Percentiles rank a stretch among this genome's conserved stretches.
Evolutionary conservation across 2,888 invertebrate species (phyloP).

Genomic region (Dinocampus coccinellae): DNA sequence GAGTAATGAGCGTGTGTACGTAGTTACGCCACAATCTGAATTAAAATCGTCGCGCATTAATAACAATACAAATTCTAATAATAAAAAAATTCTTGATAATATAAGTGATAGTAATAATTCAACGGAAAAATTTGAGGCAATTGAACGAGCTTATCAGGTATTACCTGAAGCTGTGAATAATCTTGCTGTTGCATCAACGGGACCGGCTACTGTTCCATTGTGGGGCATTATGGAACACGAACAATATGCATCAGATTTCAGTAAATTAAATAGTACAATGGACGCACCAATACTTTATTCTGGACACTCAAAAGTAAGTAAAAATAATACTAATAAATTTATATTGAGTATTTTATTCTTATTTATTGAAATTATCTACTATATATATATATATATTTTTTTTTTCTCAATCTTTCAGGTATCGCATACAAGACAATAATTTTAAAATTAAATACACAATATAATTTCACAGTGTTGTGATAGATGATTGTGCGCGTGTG

Average conservation of each 20-base stretch:
- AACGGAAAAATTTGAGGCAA: slow-evolving; percentile 50
- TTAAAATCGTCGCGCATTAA: slow-evolving; percentile 29
- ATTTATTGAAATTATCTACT: not conserved
- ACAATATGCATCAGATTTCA: slow-evolving; percentile 50
- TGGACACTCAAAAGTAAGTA: slow-evolving; percentile 77
- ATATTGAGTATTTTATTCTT: not conserved
- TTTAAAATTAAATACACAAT: slow-evolving; percentile 1
- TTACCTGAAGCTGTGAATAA: slow-evolving; percentile 66
- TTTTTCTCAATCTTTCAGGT: slow-evolving; percentile 46
- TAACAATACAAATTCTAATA: slow-evolving; percentile 50
- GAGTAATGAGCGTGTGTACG: slow-evolving; percentile 85
- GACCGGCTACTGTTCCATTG: slow-evolving; percentile 59
- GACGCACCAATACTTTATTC: slow-evolving; percentile 65
- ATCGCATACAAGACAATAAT: slow-evolving; percentile 53
- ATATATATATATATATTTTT: slow-evolving; percentile 13
- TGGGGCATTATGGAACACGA: slow-evolving; percentile 68
- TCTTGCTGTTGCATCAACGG: slow-evolving; percentile 62
- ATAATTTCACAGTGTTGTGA: slow-evolving; percentile 18
- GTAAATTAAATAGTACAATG: slow-evolving; percentile 37
- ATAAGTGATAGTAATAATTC: slow-evolving; percentile 64
- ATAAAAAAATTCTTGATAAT: slow-evolving; percentile 55
- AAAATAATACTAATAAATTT: not conserved
- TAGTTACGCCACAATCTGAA: slow-evolving; percentile 82
- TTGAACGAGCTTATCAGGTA: slow-evolving; percentile 65
- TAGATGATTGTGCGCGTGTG: slow-evolving; percentile 35